These are phyloP conservation scores for Leuctra nigra DNA, from an alignment of 2,888 invertebrate species.

Conservation along the genomic window DNA sequence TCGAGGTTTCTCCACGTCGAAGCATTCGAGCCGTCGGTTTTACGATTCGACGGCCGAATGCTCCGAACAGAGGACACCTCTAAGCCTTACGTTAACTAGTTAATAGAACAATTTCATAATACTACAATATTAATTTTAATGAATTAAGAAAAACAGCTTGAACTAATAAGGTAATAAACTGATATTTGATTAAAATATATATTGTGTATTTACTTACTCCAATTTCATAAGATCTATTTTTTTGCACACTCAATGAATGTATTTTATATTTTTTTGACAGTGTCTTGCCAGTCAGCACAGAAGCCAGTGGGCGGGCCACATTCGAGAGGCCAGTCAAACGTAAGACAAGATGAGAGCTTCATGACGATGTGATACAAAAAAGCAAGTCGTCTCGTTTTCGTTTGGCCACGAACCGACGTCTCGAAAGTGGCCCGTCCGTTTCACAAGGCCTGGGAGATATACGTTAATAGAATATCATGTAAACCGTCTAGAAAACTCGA, in stretches of 20 bases:
- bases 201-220: neutral
- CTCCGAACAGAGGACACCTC: too few species aligned
- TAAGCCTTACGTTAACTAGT: too few species aligned
- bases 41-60: too few species aligned
- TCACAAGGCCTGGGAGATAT: too few species aligned
- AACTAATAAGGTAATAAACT: neutral
- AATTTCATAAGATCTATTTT: neutral
- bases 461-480: too few species aligned
- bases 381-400: neutral
- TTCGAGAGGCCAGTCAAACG: constrained; percentile 1
- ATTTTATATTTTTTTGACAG: neutral
- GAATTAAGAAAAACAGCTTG: too few species aligned
- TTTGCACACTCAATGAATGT: constrained; percentile 1
- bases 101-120: too few species aligned
- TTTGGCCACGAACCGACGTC: too few species aligned
- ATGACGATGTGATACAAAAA: neutral
- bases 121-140: neutral
- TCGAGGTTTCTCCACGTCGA: too few species aligned
- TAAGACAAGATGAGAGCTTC: neutral
- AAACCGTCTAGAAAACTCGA: too few species aligned
- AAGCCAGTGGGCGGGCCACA: constrained; percentile 5
- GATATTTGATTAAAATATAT: neutral
- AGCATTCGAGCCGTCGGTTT: too few species aligned
- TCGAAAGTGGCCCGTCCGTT: too few species aligned
- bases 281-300: constrained; percentile 20